Evolutionary conservation across 64 coral and sea anemone genomes (phyloP), one percentile per base, ranked within the genome.

Genomic region (Montipora cactus): DNA sequence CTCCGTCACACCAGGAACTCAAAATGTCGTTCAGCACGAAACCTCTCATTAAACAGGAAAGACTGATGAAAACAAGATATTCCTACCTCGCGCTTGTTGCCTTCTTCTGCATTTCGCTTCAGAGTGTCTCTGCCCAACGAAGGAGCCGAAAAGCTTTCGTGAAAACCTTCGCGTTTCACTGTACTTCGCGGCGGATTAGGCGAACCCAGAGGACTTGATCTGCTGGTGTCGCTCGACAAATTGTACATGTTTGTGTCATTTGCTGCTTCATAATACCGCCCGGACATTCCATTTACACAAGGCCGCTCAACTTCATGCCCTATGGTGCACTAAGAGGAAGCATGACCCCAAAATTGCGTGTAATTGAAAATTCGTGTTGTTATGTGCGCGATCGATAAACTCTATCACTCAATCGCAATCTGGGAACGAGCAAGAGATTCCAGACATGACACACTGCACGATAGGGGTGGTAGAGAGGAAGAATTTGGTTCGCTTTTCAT

Each of bases 251-350:
- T 71, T 66, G 16, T 18, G 66, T 86, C 68, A 67, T 52, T 47
- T 49, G 44, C 45, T 86, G 8, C 82, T 47, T 69, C 82, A 86
- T 86, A 86, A 25, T 86, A 86, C 19, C 20, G 12, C 50, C 28
- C 66, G 67, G 82, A 86, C 82, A 86, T 86, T 86, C 82, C 82
- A 86, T 86, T n/a, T 86, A 86, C 67, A 81, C 20, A 61, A 61
- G 16, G 4, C 14, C 66, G 82, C 44, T 71, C 82, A 64, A 71
- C 28, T 48, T 86, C 19, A 15, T 4, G 15, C 21, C 47, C 44
- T 62, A 4, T 48, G 81, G 45, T 37, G 67, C 10, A 67, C 10
- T n/a, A 49, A 19, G 46, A 72, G 82, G 82, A 86, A 86, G 47
- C 82, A 86, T 86, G 8, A 5, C 18, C 68, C 51, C 66, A 19